Percentiles rank a stretch among this genome's conserved stretches.
phyloP scores from a whole-genome alignment of 2,797 vertebrate species.

The Ptychobarbus kaznakovi region DNA sequence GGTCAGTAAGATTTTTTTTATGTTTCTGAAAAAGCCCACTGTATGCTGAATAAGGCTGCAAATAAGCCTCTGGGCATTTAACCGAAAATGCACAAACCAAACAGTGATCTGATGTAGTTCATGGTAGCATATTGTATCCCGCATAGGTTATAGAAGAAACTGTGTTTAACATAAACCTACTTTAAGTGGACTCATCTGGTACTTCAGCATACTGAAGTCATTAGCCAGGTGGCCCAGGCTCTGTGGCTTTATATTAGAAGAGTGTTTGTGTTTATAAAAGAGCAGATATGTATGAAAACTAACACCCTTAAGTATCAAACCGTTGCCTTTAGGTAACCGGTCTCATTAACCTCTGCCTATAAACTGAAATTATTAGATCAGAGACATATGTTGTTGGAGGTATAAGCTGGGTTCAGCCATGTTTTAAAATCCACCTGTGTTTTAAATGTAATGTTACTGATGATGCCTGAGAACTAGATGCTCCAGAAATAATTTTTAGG shows the following conservation, averaged over 20 bases:
- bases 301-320: conserved; percentile 36
- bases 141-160: conserved; percentile 53
- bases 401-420: not conserved
- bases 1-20: not conserved
- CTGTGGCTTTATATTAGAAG: conserved; percentile 57
- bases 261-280: conserved; percentile 21
- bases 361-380: conserved; percentile 36
- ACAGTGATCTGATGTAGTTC: conserved; percentile 64
- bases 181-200: conserved; percentile 63
- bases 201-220: conserved; percentile 44
- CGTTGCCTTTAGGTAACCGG: conserved; percentile 24
- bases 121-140: conserved; percentile 41
- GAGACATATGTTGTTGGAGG: conserved; percentile 36
- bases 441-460: not conserved
- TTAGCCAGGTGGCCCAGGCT: not conserved
- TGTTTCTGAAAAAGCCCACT: not conserved
- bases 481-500: not conserved
- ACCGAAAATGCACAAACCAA: conserved; percentile 70
- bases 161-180: conserved; percentile 62
- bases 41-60: conserved; percentile 27
- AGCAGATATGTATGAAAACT: conserved; percentile 23
- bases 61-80: conserved; percentile 65
- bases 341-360: conserved; percentile 30
- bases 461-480: not conserved
- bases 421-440: conserved; percentile 31